Base-by-base conservation (phyloP, 2,113 vertebrate species). In the Blennius ocellaris region DNA sequence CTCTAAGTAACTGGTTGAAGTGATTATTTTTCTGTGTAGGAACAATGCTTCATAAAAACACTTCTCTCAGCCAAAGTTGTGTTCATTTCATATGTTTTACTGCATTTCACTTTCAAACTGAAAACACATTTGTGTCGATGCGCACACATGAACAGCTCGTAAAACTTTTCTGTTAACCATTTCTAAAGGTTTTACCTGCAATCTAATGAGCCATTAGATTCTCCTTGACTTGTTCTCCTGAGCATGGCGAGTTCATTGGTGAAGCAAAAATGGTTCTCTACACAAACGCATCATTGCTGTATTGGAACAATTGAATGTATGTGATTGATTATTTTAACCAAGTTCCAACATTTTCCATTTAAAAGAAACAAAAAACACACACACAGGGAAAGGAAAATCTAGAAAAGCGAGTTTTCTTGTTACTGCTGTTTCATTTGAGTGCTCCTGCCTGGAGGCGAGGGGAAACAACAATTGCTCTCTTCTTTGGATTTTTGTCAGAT, bases 401-500 rank as follows among this genome's bases (percentile, higher is more conserved):
- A 45, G 78, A 81, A 61, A 44, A 83, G 67, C 54, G 11, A 56
- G 70, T 86, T 81, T 69, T 30, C 21, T 73, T 45, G 48, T 43
- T 0, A 10, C 56, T 1, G 37, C 48, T 48, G 6, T 48, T 54
- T 41, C 39, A 63, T 16, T 45, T n/a, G 71, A 64, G 52, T 68
- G 52, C 36, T 51, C 2, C 44, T 5, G 6, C 36, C 48, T 44
- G 21, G 37, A 17, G 62, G 37, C 1, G 0, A 72, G 11, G 21
- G 21, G 21, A 30, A 30, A 30, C 21, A 30, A n/a, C n/a, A n/a
- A n/a, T n/a, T n/a, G n/a, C n/a, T n/a, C n/a, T n/a, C n/a, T n/a
- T n/a, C n/a, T n/a, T n/a, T n/a, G n/a, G n/a, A n/a, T n/a, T n/a
- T n/a, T n/a, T n/a, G n/a, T n/a, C n/a, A n/a, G n/a, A n/a, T n/a